Evolutionary conservation across 1,140 invertebrate genomes (phyloP), one percentile per base, ranked within the genome.

Genomic region (Heterodera carotae): DNA sequence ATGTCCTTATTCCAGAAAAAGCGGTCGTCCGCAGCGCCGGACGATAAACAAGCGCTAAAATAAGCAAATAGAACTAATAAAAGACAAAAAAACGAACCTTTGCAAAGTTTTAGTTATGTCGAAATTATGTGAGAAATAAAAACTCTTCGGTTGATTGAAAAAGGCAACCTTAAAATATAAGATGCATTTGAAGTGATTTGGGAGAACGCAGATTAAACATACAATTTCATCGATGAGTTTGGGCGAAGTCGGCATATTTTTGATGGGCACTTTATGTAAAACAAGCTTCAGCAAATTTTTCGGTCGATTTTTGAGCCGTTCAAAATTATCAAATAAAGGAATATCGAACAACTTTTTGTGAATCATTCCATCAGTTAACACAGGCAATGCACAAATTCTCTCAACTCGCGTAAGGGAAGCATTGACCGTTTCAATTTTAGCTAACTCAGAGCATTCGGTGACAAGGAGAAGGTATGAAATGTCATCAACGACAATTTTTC

Each of bases 81-180:
- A 53, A 25, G 39, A 48, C 60, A 25, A n/a, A 59, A 43, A 33
- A 43, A 34, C 75, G 56, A 69, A 86, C 78, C 81, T 78, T 36
- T 86, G 85, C 33, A 76, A 77, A n/a, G 71, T 76, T 15, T 79
- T 56, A 0, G 84, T 86, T n/a, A 86, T 67, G 59, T 86, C 83
- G 25, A 75, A 60, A 18, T 76, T 74, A 12, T 60, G 27, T 36
- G 77, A 76, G 56, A 76, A 86, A 68, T 86, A 86, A 60, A 86
- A 86, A 75, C 79, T 85, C n/a, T 77, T 79, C 15, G 73, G 71
- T n/a, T 85, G 83, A 60, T 87, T 86, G 75, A 86, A 78, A 34
- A 78, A 77, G 33, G 48, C 56, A 25, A 77, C 69, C 68, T 69
- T 33, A 34, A 69, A 64, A 59, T 12, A 29, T 15, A 53, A 53